Evolutionary conservation across 2,113 vertebrate species (phyloP).

Genomic region (Mesembrinibis cayennensis): DNA sequence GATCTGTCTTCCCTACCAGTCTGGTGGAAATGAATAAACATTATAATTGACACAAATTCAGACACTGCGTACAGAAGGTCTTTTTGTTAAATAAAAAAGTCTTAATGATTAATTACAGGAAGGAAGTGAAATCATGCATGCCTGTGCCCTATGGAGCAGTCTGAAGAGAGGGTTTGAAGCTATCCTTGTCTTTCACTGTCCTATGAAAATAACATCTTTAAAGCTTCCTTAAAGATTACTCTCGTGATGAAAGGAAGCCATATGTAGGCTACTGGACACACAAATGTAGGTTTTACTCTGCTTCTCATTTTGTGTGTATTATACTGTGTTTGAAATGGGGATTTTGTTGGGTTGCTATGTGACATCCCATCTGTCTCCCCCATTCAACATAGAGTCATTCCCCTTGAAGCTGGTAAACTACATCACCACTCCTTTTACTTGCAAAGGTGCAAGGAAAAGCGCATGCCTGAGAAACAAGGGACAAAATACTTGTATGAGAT

Average conservation of each 20-base stretch:
- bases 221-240: neutral
- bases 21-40: conserved; percentile 20
- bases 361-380: neutral
- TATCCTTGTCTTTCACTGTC: neutral
- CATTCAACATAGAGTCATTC: neutral
- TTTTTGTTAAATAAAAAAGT: conserved; percentile 6
- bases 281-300: neutral
- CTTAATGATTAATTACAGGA: conserved; percentile 18
- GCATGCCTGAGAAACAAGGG: neutral
- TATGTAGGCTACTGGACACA: neutral
- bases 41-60: conserved; percentile 11
- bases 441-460: neutral
- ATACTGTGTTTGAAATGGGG: neutral
- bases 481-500: neutral
- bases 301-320: neutral
- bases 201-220: neutral
- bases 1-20: conserved; percentile 24
- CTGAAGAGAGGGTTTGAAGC: neutral
- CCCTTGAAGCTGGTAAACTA: neutral
- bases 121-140: conserved; percentile 18
- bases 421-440: neutral
- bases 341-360: neutral
- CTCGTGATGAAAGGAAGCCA: neutral
- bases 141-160: neutral
- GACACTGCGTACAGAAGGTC: neutral